These are phyloP conservation scores for Drosophila asahinai DNA, from an alignment of 1,140 invertebrate genomes.

Conservation along the genomic window DNA sequence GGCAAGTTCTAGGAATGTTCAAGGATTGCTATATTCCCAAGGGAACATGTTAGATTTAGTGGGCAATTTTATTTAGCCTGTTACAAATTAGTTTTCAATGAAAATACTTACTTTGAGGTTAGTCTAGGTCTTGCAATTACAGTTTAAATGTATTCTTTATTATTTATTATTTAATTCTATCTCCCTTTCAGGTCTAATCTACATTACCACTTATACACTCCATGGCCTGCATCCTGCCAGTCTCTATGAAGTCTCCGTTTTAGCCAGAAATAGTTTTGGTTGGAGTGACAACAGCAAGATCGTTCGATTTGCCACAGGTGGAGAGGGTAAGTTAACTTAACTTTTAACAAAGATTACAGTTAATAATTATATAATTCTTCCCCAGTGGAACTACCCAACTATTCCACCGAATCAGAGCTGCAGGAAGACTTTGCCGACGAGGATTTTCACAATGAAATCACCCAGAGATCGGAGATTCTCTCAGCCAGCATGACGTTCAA, in stretches of 20 bases:
- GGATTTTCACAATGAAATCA: slow-evolving; percentile 67
- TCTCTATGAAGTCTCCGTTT: slow-evolving; percentile 89
- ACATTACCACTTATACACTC: slow-evolving; percentile 88
- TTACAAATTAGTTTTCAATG: too few species aligned
- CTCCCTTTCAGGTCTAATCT: slow-evolving; percentile 86
- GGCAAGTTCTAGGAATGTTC: too few species aligned
- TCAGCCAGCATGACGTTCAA: slow-evolving; percentile 69
- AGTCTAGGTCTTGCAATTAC: not conserved
- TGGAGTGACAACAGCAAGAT: slow-evolving; percentile 89
- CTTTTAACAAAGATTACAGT: too few species aligned
- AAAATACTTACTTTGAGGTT: not conserved
- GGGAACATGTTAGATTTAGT: not conserved
- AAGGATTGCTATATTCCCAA: not conserved
- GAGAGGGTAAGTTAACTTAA: slow-evolving; percentile 86
- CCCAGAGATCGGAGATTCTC: slow-evolving; percentile 57
- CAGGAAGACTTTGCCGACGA: slow-evolving; percentile 64
- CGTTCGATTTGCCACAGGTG: slow-evolving; percentile 88
- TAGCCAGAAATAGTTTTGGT: slow-evolving; percentile 89
- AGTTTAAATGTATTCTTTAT: too few species aligned
- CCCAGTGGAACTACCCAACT: slow-evolving; percentile 79
- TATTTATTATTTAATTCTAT: not conserved
- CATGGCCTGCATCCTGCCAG: slow-evolving; percentile 88
- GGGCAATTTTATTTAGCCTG: too few species aligned
- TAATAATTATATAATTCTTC: not conserved
- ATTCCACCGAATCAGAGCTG: slow-evolving; percentile 79